Conservation (phyloP, 2,888 invertebrate species). For the Nomada ruficornis region DNA sequence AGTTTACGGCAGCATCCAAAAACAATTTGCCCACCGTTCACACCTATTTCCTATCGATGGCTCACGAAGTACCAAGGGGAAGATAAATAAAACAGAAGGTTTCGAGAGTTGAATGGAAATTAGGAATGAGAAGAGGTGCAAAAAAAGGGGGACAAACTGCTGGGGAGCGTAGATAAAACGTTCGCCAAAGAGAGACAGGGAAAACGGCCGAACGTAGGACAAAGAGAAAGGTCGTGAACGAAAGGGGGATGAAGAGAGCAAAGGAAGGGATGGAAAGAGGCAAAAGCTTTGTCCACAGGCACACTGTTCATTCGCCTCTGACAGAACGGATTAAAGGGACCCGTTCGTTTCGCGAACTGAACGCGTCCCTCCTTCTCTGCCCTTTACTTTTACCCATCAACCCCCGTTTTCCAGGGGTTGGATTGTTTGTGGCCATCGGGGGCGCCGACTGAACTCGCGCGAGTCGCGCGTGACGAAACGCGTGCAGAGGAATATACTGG, state of each 20-base stretch:
- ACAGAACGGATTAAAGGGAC: conserved; percentile 78
- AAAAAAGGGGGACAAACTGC: conserved; percentile 33
- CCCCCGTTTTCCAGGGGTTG: conserved; percentile 33
- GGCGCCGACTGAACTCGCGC: conserved; percentile 47
- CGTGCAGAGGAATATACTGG: conserved; percentile 43
- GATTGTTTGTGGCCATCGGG: conserved; percentile 69
- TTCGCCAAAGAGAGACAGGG: background rate
- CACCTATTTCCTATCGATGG: background rate
- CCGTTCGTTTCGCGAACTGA: conserved; percentile 62
- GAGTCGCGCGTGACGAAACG: conserved; percentile 58
- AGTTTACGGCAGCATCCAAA: conserved; percentile 19
- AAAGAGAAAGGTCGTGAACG: background rate
- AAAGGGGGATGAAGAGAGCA: background rate
- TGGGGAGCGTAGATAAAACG: conserved; percentile 38
- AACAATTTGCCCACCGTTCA: background rate
- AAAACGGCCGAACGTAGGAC: background rate
- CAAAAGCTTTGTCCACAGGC: conserved; percentile 71
- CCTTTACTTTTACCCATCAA: conserved; percentile 13
- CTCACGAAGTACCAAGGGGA: background rate
- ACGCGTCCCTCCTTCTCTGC: background rate
- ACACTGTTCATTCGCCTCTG: conserved; percentile 77
- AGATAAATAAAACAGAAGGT: background rate
- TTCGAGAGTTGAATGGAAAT: conserved; percentile 40
- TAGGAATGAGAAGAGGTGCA: background rate
- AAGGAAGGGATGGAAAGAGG: conserved; percentile 6